Percentiles rank a stretch among this genome's conserved stretches.
phyloP scores from a whole-genome alignment of 1,140 invertebrate genomes.

The Ericerus pela region DNA sequence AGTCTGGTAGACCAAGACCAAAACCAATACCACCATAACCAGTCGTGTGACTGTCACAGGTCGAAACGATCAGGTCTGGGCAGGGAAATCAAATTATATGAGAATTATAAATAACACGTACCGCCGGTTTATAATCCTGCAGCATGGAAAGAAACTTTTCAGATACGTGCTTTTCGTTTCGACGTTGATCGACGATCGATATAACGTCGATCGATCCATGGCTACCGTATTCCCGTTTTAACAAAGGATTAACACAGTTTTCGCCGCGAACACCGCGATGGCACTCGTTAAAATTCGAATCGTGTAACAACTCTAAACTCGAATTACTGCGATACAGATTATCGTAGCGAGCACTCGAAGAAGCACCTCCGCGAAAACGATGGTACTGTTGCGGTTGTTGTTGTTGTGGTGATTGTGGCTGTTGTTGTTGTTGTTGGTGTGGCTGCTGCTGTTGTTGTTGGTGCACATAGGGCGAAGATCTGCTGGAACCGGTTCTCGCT shows the following conservation, averaged over 20 bases:
- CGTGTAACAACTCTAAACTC: slow-evolving; percentile 47
- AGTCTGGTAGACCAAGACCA: too few species aligned
- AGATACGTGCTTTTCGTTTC: slow-evolving; percentile 24
- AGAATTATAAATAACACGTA: too few species aligned
- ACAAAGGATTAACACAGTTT: slow-evolving; percentile 21
- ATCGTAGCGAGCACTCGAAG: slow-evolving; percentile 7
- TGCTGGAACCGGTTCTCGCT: slow-evolving; percentile 23
- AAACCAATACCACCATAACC: too few species aligned
- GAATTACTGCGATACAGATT: slow-evolving; percentile 44
- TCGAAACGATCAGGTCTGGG: too few species aligned
- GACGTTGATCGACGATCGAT: slow-evolving; percentile 38
- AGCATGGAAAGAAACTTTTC: slow-evolving; percentile 68
- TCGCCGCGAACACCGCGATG: slow-evolving; percentile 15
- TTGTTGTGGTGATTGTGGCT: slow-evolving; percentile 12
- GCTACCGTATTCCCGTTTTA: slow-evolving; percentile 42
- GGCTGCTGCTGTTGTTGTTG: not conserved
- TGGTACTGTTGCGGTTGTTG: not conserved
- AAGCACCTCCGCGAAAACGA: not conserved
- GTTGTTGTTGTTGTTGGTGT: too few species aligned
- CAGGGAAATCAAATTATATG: too few species aligned
- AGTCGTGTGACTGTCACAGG: too few species aligned
- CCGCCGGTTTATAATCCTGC: slow-evolving; percentile 48
- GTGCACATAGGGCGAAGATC: slow-evolving; percentile 11
- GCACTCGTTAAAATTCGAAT: slow-evolving; percentile 22
- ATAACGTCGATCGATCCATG: slow-evolving; percentile 53